Base-by-base conservation (phyloP, 2,888 invertebrate genomes). In the Tanytarsus gracilentus region DNA sequence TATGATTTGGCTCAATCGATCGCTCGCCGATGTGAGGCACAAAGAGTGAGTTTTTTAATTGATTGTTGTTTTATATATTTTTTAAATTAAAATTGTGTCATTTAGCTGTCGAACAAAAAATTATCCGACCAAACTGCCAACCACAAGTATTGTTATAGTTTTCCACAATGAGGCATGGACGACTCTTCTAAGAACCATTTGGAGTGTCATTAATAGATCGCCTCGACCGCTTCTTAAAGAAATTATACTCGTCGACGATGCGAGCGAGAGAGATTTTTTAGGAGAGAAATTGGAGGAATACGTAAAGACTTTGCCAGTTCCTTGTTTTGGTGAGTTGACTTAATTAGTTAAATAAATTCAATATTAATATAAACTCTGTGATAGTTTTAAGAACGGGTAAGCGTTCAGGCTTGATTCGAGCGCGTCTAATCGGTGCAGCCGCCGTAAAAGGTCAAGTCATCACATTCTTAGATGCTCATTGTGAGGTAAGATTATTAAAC, bases 91-190 rank as follows among this genome's bases (percentile, higher is more conserved):
- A 50, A 52, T 44, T 64, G 58, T 62, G 61, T 62, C n/a, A 70
- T 70, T 62, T 67, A 89, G 88, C 63, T 93, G 93, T 73, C 88
- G 86, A 72, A 79, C 77, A 67, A 93, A 92, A 72, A 77, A 75
- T 61, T 89, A 92, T 73, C 83, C 86, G 39, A 79, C 80, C 50
- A 77, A 86, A 64, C 78, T 98, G 68, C 97, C 97, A 4, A 85
- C 89, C 40, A 96, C 97, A 21, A 93, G 94, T 68, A 92, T 99
- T 67, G 94, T 99, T 63, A 96, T 99, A 68, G 98, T 99, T 59
- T 99, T 99, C 77, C 98, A 99, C 77, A 99, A 99, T 74, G 98
- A 99, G 74, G 98, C 98, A 0, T 98, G 97, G 97, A 86, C 93
- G 44, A 99, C 98, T 0, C 79, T 99, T 18, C 78, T 98, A 63